Percentiles rank a stretch among this genome's conserved stretches.
Evolutionary conservation across 2,113 vertebrate species (phyloP).

Genomic region (Indicator maculatus): DNA sequence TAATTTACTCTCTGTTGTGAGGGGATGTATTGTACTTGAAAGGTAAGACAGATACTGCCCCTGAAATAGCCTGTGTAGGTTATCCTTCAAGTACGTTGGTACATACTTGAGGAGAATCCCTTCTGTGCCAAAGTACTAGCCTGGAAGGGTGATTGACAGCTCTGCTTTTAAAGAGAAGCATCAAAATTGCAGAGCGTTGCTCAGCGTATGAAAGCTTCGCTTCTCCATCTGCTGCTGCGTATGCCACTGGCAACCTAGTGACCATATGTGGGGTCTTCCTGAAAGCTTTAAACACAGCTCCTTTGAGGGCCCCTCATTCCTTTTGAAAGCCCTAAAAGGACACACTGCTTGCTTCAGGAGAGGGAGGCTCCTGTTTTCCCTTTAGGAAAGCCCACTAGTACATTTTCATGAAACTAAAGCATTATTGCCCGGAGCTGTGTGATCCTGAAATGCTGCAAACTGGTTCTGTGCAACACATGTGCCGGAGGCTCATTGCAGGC

Average conservation of each 20-base stretch:
- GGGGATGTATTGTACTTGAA: not conserved
- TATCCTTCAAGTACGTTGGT: not conserved
- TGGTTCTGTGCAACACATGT: not conserved
- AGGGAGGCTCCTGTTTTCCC: not conserved
- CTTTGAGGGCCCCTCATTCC: not conserved
- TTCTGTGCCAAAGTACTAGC: not conserved
- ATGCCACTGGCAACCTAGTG: not conserved
- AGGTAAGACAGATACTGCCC: not conserved
- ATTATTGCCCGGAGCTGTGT: not conserved
- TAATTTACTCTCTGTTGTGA: not conserved
- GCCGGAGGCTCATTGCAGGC: not conserved
- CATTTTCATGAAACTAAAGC: not conserved
- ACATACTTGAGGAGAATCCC: not conserved
- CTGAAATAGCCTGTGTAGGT: not conserved
- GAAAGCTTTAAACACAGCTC: not conserved
- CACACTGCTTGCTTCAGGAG: not conserved
- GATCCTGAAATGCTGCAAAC: not conserved
- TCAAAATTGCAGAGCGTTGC: slow-evolving; percentile 2
- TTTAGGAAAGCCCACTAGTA: not conserved
- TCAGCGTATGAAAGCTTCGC: slow-evolving; percentile 1
- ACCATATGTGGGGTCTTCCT: not conserved
- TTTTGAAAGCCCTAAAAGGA: slow-evolving; percentile 14
- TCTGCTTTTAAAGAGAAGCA: slow-evolving; percentile 24
- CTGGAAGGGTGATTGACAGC: not conserved
- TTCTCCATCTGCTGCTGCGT: not conserved